Conservation (phyloP, 2,113 vertebrate genomes). For the Phaetusa simplex region DNA sequence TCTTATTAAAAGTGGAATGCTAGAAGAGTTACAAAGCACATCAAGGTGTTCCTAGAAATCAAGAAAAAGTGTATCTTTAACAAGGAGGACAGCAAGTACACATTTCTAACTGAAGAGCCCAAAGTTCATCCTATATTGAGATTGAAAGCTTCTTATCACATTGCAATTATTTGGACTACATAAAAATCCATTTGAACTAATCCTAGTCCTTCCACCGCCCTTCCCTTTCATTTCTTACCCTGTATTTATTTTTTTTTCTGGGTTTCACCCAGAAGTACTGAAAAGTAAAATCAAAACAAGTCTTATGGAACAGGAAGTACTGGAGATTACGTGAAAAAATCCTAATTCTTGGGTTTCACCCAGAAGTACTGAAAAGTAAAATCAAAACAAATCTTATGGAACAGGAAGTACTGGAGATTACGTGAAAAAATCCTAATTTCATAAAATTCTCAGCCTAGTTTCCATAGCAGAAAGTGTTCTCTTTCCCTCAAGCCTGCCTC, state of each 20-base stretch:
- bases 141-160: neutral
- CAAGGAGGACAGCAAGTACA: neutral
- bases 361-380: neutral
- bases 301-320: neutral
- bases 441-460: neutral
- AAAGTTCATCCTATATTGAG: rapidly evolving
- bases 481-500: neutral
- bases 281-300: neutral
- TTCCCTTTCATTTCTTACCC: neutral
- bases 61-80: neutral
- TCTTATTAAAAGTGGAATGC: neutral
- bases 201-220: neutral
- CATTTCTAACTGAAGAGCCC: neutral
- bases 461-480: neutral
- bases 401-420: neutral
- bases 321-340: neutral
- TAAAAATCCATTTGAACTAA: neutral
- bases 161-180: neutral
- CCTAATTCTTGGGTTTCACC: neutral
- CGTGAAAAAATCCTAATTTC: neutral
- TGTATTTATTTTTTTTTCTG: neutral
- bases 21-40: neutral
- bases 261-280: neutral
- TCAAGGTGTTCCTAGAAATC: neutral
- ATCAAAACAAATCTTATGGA: neutral